Conservation (phyloP, 2,888 invertebrate genomes). For the Tachystola acroxantha region DNA sequence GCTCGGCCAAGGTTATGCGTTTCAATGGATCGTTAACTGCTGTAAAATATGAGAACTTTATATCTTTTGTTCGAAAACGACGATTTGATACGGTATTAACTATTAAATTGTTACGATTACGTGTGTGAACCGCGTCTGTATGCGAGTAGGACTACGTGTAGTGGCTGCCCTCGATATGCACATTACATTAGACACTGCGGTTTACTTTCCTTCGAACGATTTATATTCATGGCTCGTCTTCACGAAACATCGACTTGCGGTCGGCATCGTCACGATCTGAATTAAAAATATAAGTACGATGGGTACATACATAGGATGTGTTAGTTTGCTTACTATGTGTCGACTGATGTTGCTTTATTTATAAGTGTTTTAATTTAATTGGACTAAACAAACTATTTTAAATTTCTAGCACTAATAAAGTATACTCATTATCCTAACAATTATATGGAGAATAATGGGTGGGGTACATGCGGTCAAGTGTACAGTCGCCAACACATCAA, state of each 20-base stretch:
- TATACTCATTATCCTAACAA: too few relatives aligned
- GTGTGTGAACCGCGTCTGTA: conserved; percentile 10
- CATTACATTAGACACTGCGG: conserved; percentile 12
- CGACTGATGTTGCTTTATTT: too few relatives aligned
- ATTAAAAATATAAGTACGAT: too few relatives aligned
- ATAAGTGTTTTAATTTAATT: too few relatives aligned
- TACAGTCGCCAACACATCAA: too few relatives aligned
- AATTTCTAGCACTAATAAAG: too few relatives aligned
- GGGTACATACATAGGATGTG: too few relatives aligned
- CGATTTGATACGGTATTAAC: conserved; percentile 23
- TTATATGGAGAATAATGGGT: too few relatives aligned
- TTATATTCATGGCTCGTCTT: conserved; percentile 26
- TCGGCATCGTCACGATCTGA: conserved; percentile 22
- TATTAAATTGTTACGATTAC: conserved; percentile 18
- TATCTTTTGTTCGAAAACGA: conserved; percentile 32
- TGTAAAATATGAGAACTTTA: conserved; percentile 23
- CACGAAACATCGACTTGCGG: conserved; percentile 29
- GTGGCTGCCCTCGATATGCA: conserved; percentile 16
- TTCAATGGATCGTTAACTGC: conserved; percentile 49
- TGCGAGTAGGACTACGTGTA: conserved; percentile 13
- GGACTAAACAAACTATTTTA: too few relatives aligned
- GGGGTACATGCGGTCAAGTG: too few relatives aligned
- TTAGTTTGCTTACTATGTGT: too few relatives aligned
- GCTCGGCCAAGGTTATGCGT: conserved; percentile 48
- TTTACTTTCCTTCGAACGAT: conserved; percentile 24